A percentile compares a stretch with the other conserved stretches of the same genome.
Evolutionary conservation across 2,888 invertebrate species (phyloP).

Genomic region (Scaptomyza reducta): DNA sequence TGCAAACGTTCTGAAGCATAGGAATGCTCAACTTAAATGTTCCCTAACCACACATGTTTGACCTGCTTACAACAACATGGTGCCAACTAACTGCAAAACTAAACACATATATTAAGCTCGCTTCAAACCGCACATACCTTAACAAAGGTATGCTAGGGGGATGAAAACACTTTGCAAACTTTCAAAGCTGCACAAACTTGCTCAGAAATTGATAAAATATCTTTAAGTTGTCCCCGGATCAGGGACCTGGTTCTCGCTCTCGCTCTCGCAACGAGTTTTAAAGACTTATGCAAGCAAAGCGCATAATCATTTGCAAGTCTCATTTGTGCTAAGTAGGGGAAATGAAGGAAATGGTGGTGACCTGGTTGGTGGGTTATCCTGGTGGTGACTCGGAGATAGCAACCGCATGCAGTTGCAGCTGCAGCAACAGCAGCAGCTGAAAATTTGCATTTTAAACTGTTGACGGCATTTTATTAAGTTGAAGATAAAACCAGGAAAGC

Average conservation of each 20-base stretch:
- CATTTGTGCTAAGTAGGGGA: conserved; percentile 66
- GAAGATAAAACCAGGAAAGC: conserved; percentile 81
- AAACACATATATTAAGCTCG: conserved; percentile 46
- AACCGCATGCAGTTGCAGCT: conserved; percentile 61
- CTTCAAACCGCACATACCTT: conserved; percentile 30
- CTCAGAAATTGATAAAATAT: conserved; percentile 74
- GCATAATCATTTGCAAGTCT: conserved; percentile 78
- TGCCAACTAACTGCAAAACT: conserved; percentile 38
- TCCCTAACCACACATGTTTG: conserved; percentile 51
- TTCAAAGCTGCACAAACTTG: conserved; percentile 63
- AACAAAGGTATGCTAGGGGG: conserved; percentile 5
- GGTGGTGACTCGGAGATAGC: conserved; percentile 35
- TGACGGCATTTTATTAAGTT: conserved; percentile 80
- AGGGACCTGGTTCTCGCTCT: conserved; percentile 8
- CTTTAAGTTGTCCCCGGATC: conserved; percentile 61
- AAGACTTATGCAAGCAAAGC: conserved; percentile 56
- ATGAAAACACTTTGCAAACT: conserved; percentile 45
- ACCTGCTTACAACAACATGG: conserved; percentile 47
- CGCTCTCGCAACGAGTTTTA: conserved; percentile 38
- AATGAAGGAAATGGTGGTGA: neutral
- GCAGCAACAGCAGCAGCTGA: conserved; percentile 45
- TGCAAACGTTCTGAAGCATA: conserved; percentile 19
- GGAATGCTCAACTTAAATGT: conserved; percentile 20
- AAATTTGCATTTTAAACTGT: conserved; percentile 81
- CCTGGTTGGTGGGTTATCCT: neutral